Evolutionary conservation across 2,888 invertebrate genomes (phyloP).

Genomic region (Dryomyza anilis): DNA sequence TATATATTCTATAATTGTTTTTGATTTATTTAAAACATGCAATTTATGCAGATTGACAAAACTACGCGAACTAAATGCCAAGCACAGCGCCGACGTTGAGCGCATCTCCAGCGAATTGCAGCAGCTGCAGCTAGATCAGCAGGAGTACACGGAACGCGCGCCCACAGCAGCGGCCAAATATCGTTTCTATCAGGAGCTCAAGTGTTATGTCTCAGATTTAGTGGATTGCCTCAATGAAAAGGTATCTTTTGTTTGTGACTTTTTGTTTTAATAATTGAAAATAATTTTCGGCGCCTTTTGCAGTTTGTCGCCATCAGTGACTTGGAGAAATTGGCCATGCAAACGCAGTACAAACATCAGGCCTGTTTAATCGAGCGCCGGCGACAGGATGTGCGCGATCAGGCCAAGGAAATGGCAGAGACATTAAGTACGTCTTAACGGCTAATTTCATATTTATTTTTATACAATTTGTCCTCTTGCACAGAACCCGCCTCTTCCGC

Average conservation of each 20-base stretch:
- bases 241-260: slow-evolving; percentile 63
- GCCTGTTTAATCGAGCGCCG: slow-evolving; percentile 80
- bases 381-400: slow-evolving; percentile 90
- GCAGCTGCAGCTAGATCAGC: slow-evolving; percentile 61
- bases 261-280: background rate
- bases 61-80: slow-evolving; percentile 64
- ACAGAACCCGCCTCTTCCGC: slow-evolving; percentile 44
- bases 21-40: background rate
- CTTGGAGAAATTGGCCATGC: slow-evolving; percentile 79
- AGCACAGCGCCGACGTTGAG: slow-evolving; percentile 60
- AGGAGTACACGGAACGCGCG: slow-evolving; percentile 63
- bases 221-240: slow-evolving; percentile 98
- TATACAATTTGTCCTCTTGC: background rate
- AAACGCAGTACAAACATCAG: slow-evolving; percentile 73
- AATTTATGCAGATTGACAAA: slow-evolving; percentile 63
- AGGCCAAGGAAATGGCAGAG: slow-evolving; percentile 87
- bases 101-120: slow-evolving; percentile 61
- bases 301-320: slow-evolving; percentile 75
- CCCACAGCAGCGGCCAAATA: slow-evolving; percentile 78
- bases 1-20: background rate
- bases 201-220: slow-evolving; percentile 94
- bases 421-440: slow-evolving; percentile 64
- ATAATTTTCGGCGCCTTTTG: too few relatives aligned
- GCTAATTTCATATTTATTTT: slow-evolving; percentile 13
- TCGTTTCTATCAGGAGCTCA: slow-evolving; percentile 92